Evolutionary conservation across 2,797 vertebrate species (phyloP).

Genomic region (Sebastes melanostomus): DNA sequence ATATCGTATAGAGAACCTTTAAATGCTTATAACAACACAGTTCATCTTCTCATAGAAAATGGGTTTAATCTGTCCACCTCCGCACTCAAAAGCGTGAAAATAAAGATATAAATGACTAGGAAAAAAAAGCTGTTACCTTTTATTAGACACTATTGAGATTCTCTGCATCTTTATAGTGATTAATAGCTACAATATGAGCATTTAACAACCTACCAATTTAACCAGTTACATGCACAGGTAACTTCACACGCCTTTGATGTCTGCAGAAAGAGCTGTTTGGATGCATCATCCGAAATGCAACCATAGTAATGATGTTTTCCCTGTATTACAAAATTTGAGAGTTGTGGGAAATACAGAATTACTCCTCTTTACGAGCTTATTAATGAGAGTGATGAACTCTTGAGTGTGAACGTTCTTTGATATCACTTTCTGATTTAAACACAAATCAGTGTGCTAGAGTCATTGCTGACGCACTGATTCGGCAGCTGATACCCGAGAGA

Average conservation of each 20-base stretch:
- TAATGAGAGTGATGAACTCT: neutral
- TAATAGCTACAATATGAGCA: neutral
- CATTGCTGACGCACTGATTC: neutral
- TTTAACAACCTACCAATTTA: neutral
- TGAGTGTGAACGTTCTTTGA: neutral
- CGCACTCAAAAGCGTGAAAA: neutral
- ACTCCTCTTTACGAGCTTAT: neutral
- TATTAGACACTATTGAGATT: neutral
- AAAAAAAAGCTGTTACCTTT: neutral
- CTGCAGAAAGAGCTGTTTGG: neutral
- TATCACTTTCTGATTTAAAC: constrained; percentile 5
- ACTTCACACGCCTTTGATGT: neutral
- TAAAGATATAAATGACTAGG: neutral
- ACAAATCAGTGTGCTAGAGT: neutral
- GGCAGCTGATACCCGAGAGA: neutral
- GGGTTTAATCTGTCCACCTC: neutral
- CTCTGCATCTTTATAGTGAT: neutral
- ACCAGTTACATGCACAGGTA: neutral
- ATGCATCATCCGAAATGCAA: neutral
- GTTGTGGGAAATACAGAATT: neutral
- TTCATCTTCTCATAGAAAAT: neutral
- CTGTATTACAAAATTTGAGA: neutral
- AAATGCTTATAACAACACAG: neutral
- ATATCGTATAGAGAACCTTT: neutral
- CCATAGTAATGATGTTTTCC: neutral